These are phyloP conservation scores for Batillaria attramentaria DNA, from an alignment of 1,140 invertebrate species.

Conservation along the genomic window DNA sequence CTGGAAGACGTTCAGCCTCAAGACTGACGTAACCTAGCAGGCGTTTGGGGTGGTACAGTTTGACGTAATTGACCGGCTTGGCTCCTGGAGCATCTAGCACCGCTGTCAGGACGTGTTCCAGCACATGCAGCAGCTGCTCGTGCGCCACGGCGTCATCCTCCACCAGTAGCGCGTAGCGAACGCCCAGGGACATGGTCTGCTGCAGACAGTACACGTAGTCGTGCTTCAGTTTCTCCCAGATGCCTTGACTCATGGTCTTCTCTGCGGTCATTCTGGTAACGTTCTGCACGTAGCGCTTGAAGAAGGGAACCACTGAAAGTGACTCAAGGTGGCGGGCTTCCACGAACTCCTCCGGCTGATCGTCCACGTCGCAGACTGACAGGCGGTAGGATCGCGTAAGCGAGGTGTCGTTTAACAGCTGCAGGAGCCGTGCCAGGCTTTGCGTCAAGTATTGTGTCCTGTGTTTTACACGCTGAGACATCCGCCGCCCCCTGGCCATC, in stretches of 20 bases:
- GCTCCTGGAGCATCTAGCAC: background rate
- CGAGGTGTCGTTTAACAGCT: constrained; percentile 32
- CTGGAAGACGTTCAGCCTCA: constrained; percentile 51
- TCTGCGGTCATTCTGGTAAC: background rate
- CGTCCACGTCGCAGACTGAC: constrained; percentile 57
- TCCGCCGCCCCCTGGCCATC: constrained; percentile 47
- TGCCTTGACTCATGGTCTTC: background rate
- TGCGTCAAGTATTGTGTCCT: constrained; percentile 57
- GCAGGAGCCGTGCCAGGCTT: constrained; percentile 40
- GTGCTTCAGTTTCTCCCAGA: constrained; percentile 59
- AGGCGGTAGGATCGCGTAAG: constrained; percentile 34
- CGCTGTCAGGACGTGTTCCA: constrained; percentile 45
- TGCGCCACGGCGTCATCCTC: constrained; percentile 60
- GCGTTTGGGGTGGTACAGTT: constrained; percentile 59
- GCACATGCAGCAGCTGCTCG: constrained; percentile 43
- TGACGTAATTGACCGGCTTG: constrained; percentile 46
- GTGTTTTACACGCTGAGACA: constrained; percentile 32
- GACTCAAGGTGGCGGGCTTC: constrained; percentile 42
- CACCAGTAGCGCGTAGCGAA: constrained; percentile 51
- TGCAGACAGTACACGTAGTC: constrained; percentile 61
- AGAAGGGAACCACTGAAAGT: constrained; percentile 36
- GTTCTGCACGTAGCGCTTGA: constrained; percentile 41
- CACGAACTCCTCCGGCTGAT: constrained; percentile 39
- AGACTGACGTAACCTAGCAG: constrained; percentile 53
- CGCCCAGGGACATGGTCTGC: constrained; percentile 44